phyloP scores from a whole-genome alignment of 2,113 vertebrate genomes.

The Chrysemys picta region DNA sequence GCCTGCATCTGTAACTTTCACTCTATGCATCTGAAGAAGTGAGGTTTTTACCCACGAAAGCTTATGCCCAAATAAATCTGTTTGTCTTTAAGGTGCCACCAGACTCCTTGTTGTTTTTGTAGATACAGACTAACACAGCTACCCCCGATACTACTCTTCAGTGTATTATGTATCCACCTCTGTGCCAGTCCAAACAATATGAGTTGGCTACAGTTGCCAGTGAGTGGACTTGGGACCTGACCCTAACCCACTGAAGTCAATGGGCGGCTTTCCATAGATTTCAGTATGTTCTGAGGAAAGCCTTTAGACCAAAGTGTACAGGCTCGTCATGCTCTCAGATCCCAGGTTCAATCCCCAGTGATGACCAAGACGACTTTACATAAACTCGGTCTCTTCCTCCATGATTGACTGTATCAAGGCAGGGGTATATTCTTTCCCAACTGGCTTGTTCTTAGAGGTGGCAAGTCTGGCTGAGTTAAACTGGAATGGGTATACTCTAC shows the following conservation, averaged over 20 bases:
- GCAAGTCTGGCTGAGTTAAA: neutral
- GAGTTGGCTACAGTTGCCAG: neutral
- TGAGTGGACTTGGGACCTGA: neutral
- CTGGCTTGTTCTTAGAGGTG: neutral
- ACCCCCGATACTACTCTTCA: fast-evolving
- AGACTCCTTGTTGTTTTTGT: too few species aligned
- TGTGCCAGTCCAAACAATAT: neutral
- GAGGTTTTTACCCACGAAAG: too few species aligned
- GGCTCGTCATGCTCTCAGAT: neutral
- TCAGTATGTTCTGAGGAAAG: neutral
- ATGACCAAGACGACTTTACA: neutral
- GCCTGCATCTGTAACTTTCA: too few species aligned
- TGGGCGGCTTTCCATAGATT: neutral
- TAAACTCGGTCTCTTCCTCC: neutral
- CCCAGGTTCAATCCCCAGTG: neutral
- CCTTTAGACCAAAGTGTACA: neutral
- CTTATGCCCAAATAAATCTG: too few species aligned
- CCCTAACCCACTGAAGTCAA: neutral
- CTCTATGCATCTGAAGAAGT: too few species aligned
- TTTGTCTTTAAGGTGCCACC: too few species aligned
- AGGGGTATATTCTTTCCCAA: neutral
- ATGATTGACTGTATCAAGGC: neutral
- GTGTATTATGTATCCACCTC: neutral
- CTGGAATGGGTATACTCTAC: neutral
- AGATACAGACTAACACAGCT: too few species aligned